Percentiles rank a stretch among this genome's conserved stretches.
These are phyloP conservation scores for Cyclina sinensis DNA, from an alignment of 1,140 invertebrate species.

Conservation along the genomic window DNA sequence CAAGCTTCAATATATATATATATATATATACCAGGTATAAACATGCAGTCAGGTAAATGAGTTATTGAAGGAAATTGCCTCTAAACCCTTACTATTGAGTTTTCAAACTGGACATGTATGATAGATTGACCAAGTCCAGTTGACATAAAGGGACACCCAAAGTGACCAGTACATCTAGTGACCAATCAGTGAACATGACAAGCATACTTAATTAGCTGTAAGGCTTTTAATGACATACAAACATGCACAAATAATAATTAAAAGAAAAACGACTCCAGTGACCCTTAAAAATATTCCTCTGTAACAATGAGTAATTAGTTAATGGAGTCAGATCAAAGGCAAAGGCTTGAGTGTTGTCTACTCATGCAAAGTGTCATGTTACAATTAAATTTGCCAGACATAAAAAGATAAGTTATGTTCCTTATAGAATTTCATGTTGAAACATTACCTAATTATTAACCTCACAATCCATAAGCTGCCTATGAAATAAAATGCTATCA, in stretches of 20 bases:
- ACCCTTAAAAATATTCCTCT: neutral
- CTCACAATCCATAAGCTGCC: neutral
- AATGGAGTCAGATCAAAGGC: constrained; percentile 36
- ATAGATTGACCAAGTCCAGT: constrained; percentile 30
- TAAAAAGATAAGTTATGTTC: neutral
- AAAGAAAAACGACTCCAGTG: neutral
- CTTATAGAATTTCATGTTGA: neutral
- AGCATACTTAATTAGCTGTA: constrained; percentile 42
- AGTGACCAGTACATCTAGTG: constrained; percentile 34
- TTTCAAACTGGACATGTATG: constrained; percentile 38
- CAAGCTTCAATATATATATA: too few relatives aligned
- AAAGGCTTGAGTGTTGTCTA: neutral
- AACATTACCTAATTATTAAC: constrained; percentile 18
- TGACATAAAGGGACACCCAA: constrained; percentile 28
- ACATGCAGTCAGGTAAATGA: neutral
- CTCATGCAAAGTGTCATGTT: neutral
- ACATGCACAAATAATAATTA: constrained; percentile 21
- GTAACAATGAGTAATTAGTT: constrained; percentile 37
- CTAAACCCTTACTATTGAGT: constrained; percentile 27
- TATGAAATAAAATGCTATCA: too few relatives aligned
- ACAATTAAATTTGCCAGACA: constrained; percentile 12
- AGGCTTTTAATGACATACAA: constrained; percentile 36
- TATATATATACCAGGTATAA: too few relatives aligned
- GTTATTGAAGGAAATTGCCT: constrained; percentile 42
- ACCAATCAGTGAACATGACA: constrained; percentile 32